Conservation (phyloP, 2,113 vertebrate species). For the Corythoichthys intestinalis region DNA sequence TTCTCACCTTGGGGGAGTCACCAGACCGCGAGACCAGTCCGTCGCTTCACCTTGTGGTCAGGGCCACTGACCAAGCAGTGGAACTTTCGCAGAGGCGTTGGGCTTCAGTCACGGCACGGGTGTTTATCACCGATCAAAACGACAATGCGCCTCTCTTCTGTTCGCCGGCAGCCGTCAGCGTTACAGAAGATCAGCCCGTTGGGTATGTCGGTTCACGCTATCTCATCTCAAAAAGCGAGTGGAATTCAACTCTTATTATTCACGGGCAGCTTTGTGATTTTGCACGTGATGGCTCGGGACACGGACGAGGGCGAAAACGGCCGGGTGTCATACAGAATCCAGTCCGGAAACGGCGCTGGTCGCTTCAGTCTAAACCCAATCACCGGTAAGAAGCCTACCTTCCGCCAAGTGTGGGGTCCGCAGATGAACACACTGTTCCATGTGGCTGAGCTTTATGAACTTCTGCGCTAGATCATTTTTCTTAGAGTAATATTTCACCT, state of each 20-base stretch:
- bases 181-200: slow-evolving; percentile 87
- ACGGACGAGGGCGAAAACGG: slow-evolving; percentile 89
- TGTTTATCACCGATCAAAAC: slow-evolving; percentile 90
- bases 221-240: not conserved
- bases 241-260: not conserved
- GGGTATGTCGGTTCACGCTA: slow-evolving; percentile 58
- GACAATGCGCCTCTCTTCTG: slow-evolving; percentile 84
- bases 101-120: slow-evolving; percentile 79
- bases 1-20: slow-evolving; percentile 75
- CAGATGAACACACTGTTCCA: slow-evolving; percentile 43
- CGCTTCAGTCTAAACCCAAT: slow-evolving; percentile 83
- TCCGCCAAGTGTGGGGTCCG: not conserved
- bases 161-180: slow-evolving; percentile 76
- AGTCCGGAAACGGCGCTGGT: slow-evolving; percentile 77
- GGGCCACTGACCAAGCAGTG: slow-evolving; percentile 80
- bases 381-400: slow-evolving; percentile 76
- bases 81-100: slow-evolving; percentile 81
- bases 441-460: slow-evolving; percentile 11
- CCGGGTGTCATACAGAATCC: slow-evolving; percentile 81
- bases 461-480: slow-evolving; percentile 24
- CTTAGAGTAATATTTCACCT: slow-evolving; percentile 41
- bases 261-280: slow-evolving; percentile 69
- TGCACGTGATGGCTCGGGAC: slow-evolving; percentile 87
- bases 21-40: slow-evolving; percentile 82
- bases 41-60: slow-evolving; percentile 82